These are phyloP conservation scores for Grantiella picta DNA, from an alignment of 2,113 vertebrate genomes.

Conservation along the genomic window DNA sequence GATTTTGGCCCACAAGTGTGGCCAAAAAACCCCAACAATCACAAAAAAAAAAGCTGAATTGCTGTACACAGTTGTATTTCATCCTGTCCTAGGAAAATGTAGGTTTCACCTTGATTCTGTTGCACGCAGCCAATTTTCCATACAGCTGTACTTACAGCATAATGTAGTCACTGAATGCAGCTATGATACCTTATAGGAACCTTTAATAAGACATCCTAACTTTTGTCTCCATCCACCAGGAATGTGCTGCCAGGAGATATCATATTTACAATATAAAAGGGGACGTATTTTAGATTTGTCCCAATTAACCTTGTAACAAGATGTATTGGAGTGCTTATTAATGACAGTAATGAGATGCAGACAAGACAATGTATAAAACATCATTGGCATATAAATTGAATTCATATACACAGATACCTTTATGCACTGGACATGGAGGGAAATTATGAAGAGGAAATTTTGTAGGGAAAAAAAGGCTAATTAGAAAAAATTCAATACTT, in stretches of 20 bases:
- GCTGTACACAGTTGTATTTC: background rate
- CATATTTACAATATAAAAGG: conserved; percentile 79
- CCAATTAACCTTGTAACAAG: conserved; percentile 93
- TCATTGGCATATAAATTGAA: conserved; percentile 89
- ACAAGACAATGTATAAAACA: conserved; percentile 85
- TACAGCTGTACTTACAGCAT: background rate
- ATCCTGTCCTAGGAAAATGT: background rate
- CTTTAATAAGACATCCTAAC: conserved; percentile 51
- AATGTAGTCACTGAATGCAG: background rate
- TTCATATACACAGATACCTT: conserved; percentile 76
- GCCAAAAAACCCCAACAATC: background rate
- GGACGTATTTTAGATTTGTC: conserved; percentile 83
- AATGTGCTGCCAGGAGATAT: conserved; percentile 72
- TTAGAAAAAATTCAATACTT: conserved; percentile 77
- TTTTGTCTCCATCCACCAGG: conserved; percentile 57
- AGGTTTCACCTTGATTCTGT: background rate
- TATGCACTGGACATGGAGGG: conserved; percentile 72
- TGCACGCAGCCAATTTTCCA: conserved; percentile 1
- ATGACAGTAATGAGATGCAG: conserved; percentile 91
- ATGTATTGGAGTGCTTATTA: conserved; percentile 85
- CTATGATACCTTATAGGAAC: background rate
- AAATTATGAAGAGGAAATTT: conserved; percentile 78
- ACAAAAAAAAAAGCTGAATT: background rate
- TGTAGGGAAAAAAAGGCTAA: conserved; percentile 69
- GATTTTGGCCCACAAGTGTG: background rate